Base-by-base conservation (phyloP, 2,113 vertebrate genomes). In the Cebidichthys violaceus region DNA sequence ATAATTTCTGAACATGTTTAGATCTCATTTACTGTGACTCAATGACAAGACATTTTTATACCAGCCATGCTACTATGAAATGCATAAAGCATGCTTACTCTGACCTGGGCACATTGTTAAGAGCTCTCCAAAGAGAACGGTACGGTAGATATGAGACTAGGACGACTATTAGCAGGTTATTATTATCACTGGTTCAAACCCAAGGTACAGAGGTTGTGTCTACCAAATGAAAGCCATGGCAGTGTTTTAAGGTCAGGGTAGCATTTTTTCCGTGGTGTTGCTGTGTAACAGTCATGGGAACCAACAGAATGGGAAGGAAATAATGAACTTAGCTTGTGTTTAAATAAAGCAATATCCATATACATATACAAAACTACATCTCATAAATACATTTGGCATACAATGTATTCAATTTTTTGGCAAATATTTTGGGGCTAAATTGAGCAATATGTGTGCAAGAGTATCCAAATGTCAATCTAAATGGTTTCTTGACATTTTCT, bases 371-470 rank as follows among this genome's bases (percentile, higher is more conserved):
- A 92, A 93, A 94, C 87, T 90, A 92, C 86, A 91, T 88, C 69
- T 89, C 79, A 90, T 91, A 92, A 94, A 93, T 93, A 94, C 90
- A 94, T 94, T 94, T 94, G 94, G 94, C 92, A 94, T 88, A 92
- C 66, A 83, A 77, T 85, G 81, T 88, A 85, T 81, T 77, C 35
- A n/a, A 52, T 89, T 54, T 88, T 93, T 92, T 90, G 86, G 89
- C 83, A 92, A 92, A 64, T 59, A 59, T 59, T 59, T 14, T 29
- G n/a, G 31, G 57, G 82, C 74, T 67, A 78, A 82, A 84, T 87
- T 93, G 75, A 90, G 89, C 89, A 89, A 91, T 70, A 77, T 75
- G 76, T 91, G 91, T 71, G 87, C 86, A 90, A 91, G 71, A 86
- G 80, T 88, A 75, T 90, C 75, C 74, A 91, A 88, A 92, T 89